A percentile compares a stretch with the other conserved stretches of the same genome.
Evolutionary conservation across 2,113 vertebrate species (phyloP).

Genomic region (Bostrychus sinensis): DNA sequence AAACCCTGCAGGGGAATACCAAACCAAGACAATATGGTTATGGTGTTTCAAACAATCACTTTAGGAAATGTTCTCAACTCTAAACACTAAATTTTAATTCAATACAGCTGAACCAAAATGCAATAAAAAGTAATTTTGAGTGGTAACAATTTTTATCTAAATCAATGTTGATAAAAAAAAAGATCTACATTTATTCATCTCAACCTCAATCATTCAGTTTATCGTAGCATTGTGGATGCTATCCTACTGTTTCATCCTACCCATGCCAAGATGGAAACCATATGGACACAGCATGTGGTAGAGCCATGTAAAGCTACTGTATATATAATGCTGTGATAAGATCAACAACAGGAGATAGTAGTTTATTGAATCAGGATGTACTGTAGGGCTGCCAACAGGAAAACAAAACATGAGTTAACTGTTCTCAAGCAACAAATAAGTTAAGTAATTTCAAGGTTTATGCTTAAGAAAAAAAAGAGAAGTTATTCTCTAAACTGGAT

Average conservation of each 20-base stretch:
- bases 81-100: neutral
- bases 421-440: too few species aligned
- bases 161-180: neutral
- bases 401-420: too few species aligned
- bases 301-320: conserved; percentile 2
- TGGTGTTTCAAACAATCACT: too few species aligned
- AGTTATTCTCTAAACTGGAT: too few species aligned
- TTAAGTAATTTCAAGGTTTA: too few species aligned
- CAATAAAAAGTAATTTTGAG: neutral
- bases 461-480: too few species aligned
- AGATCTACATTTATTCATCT: too few species aligned
- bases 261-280: neutral
- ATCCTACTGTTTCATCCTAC: neutral
- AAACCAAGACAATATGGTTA: too few species aligned
- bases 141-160: neutral
- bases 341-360: neutral
- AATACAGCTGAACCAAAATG: neutral
- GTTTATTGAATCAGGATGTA: neutral
- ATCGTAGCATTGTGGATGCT: neutral
- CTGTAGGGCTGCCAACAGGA: neutral
- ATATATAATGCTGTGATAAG: neutral
- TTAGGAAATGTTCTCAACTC: too few species aligned
- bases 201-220: neutral
- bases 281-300: conserved; percentile 3
- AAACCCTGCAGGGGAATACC: too few species aligned